Percentiles rank a stretch among this genome's conserved stretches.
phyloP scores from a whole-genome alignment of 2,113 vertebrate species.

The Hoplias malabaricus region DNA sequence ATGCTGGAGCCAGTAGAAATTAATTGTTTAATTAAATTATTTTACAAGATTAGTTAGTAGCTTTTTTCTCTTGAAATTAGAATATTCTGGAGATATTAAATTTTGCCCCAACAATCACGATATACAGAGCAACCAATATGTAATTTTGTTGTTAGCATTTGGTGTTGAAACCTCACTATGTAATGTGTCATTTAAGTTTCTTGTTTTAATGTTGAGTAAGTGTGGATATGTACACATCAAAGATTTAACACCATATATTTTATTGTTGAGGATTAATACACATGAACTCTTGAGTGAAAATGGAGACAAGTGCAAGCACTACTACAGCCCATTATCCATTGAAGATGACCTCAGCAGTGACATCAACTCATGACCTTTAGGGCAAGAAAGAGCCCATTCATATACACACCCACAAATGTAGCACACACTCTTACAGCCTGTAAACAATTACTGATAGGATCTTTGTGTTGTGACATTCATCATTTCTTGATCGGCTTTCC shows the following conservation, averaged over 20 bases:
- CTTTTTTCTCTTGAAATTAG: too few relatives aligned
- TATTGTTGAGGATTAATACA: conserved; percentile 32
- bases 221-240: background rate
- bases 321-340: conserved; percentile 67
- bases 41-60: too few relatives aligned
- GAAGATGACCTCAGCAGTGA: conserved; percentile 77
- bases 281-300: conserved; percentile 53
- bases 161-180: background rate
- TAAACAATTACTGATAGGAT: conserved; percentile 17
- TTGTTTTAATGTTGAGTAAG: background rate
- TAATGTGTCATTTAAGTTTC: background rate
- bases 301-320: conserved; percentile 54
- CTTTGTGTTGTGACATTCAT: conserved; percentile 25
- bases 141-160: background rate
- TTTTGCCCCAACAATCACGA: background rate
- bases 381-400: conserved; percentile 70
- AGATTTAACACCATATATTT: background rate
- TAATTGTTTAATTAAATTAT: too few relatives aligned
- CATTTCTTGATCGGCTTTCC: conserved; percentile 26
- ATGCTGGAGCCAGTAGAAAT: too few relatives aligned
- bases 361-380: conserved; percentile 67
- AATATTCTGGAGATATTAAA: background rate
- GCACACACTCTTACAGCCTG: conserved; percentile 23
- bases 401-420: conserved; percentile 17
- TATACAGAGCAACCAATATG: background rate